Percentiles rank a stretch among this genome's conserved stretches.
Conservation (phyloP, 2,888 invertebrate genomes). For the Tinea trinotella region DNA sequence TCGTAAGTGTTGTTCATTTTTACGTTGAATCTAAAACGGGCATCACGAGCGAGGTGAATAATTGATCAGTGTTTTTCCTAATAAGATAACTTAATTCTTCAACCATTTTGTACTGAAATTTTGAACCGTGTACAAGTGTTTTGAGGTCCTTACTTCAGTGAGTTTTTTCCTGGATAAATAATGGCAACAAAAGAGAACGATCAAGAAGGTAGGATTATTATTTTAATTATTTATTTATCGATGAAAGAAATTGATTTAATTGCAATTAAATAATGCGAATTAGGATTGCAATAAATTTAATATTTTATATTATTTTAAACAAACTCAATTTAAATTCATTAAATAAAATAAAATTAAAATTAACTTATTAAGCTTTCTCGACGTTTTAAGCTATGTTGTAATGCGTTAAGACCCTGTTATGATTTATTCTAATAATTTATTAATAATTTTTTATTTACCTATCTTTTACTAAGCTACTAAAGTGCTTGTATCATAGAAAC, state of each 20-base stretch:
- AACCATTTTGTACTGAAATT: neutral
- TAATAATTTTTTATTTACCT: too few relatives aligned
- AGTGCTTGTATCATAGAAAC: too few relatives aligned
- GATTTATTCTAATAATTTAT: too few relatives aligned
- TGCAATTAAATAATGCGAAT: too few relatives aligned
- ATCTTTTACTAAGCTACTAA: too few relatives aligned
- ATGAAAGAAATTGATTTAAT: neutral
- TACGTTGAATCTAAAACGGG: neutral
- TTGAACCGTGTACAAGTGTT: neutral
- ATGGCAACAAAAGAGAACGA: neutral
- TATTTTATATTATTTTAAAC: too few relatives aligned
- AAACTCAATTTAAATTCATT: too few relatives aligned
- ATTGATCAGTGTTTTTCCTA: neutral
- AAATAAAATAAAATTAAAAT: too few relatives aligned
- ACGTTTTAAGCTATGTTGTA: too few relatives aligned
- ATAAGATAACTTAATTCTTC: neutral
- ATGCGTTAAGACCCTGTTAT: too few relatives aligned
- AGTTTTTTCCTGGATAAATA: neutral
- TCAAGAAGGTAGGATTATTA: neutral
- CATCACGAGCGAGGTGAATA: neutral
- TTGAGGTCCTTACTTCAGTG: constrained; percentile 1
- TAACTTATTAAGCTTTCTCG: too few relatives aligned
- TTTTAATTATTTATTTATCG: neutral
- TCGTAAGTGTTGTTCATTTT: neutral
- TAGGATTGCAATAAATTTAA: too few relatives aligned